Conservation (phyloP, 2,888 invertebrate species). For the Pediacus dermestoides region DNA sequence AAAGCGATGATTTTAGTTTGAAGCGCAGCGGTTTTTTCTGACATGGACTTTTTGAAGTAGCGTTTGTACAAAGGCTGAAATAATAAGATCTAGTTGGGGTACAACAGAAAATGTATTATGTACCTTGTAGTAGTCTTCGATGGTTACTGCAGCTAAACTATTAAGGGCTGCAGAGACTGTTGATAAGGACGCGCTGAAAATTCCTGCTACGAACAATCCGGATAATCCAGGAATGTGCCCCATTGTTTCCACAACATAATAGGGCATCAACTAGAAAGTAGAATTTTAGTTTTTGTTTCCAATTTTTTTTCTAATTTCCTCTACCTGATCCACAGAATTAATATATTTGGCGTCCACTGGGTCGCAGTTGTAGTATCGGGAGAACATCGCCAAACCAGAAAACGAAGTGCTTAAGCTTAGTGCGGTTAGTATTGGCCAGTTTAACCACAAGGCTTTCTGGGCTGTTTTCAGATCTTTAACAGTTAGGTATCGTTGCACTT, state of each 20-base stretch:
- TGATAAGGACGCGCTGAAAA: constrained; percentile 87
- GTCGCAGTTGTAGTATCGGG: constrained; percentile 79
- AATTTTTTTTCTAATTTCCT: no score
- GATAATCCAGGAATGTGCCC: constrained; percentile 71
- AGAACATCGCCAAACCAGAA: constrained; percentile 77
- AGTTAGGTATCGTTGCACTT: constrained; percentile 70
- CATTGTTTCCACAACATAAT: constrained; percentile 75
- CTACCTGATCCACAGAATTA: constrained; percentile 63
- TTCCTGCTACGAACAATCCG: constrained; percentile 86
- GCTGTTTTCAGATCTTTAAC: constrained; percentile 68
- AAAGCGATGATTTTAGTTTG: constrained; percentile 68
- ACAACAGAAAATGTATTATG: constrained; percentile 1
- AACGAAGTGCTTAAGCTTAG: constrained; percentile 70
- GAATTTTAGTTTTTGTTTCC: constrained; percentile 7
- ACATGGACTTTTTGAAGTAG: constrained; percentile 44
- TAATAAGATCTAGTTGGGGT: constrained; percentile 7
- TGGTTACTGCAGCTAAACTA: constrained; percentile 83
- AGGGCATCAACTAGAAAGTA: constrained; percentile 61
- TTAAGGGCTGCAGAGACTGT: constrained; percentile 90
- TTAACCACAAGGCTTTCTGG: constrained; percentile 72
- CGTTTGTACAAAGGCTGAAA: constrained; percentile 46
- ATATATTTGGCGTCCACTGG: constrained; percentile 65
- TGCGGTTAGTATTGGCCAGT: constrained; percentile 72
- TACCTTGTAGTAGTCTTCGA: constrained; percentile 78
- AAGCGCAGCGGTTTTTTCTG: constrained; percentile 50